These are phyloP conservation scores for Trichosurus vulpecula DNA, from an alignment of 2,797 vertebrate genomes.

Conservation along the genomic window DNA sequence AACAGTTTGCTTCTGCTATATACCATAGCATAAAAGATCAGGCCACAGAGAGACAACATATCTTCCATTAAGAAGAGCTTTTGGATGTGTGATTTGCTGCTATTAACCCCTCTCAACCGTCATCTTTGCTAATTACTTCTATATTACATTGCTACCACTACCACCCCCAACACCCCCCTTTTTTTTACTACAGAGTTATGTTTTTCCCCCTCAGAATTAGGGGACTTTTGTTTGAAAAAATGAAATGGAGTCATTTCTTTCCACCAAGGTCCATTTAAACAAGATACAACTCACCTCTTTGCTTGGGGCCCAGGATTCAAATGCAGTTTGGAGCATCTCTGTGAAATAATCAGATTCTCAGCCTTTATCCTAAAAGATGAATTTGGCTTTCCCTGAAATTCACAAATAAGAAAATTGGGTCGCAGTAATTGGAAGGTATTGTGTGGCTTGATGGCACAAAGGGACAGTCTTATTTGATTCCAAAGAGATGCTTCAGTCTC, in stretches of 20 bases:
- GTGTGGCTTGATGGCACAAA: conserved; percentile 31
- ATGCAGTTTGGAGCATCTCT: neutral
- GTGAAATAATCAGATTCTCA: conserved; percentile 38
- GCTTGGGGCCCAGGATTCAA: conserved; percentile 16
- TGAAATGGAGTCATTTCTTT: conserved; percentile 20
- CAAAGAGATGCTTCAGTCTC: conserved; percentile 30
- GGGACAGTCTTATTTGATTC: conserved; percentile 54
- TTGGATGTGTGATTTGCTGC: conserved; percentile 32
- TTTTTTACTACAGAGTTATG: neutral
- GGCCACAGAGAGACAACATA: neutral
- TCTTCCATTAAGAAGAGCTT: conserved; percentile 36
- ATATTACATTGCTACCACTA: neutral
- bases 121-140: conserved; percentile 44
- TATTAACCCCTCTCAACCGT: conserved; percentile 42
- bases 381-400: conserved; percentile 52
- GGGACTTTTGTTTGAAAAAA: conserved; percentile 32
- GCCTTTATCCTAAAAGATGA: conserved; percentile 48
- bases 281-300: conserved; percentile 39
- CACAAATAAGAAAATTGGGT: conserved; percentile 54
- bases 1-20: neutral
- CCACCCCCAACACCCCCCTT: conserved; percentile 17
- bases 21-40: conserved; percentile 37
- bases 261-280: conserved; percentile 12
- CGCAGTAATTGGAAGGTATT: conserved; percentile 41
- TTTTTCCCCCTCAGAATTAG: conserved; percentile 4